A percentile compares a stretch with the other conserved stretches of the same genome.
Evolutionary conservation across 2,113 vertebrate species (phyloP).

Genomic region (Thermophis baileyi): DNA sequence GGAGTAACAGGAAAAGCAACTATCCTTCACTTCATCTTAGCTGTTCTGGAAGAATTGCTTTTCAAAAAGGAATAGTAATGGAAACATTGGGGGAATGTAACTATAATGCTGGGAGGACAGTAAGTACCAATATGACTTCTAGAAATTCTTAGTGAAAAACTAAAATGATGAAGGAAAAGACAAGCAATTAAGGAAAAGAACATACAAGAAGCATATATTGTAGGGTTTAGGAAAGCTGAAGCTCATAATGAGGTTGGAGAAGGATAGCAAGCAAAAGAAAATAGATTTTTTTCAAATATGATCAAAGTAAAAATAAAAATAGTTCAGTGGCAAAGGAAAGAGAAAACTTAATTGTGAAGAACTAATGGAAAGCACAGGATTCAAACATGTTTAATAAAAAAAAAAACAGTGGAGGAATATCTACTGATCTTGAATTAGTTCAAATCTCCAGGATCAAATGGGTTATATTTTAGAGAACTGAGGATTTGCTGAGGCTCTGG

Average conservation of each 20-base stretch:
- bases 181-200: not conserved
- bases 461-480: not conserved
- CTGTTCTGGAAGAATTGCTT: not conserved
- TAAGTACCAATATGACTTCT: not conserved
- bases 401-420: not conserved
- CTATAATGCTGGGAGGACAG: not conserved
- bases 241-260: not conserved
- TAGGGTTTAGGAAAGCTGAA: not conserved
- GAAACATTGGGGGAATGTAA: not conserved
- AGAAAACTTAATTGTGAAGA: not conserved
- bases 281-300: not conserved
- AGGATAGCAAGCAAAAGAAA: not conserved
- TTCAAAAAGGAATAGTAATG: not conserved
- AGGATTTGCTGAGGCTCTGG: not conserved
- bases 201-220: not conserved
- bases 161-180: not conserved
- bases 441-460: not conserved
- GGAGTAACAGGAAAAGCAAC: not conserved
- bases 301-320: not conserved
- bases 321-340: not conserved
- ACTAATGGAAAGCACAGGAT: not conserved
- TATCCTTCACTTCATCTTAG: not conserved
- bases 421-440: not conserved
- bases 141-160: not conserved
- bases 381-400: not conserved